Percentiles rank a stretch among this genome's conserved stretches.
Conservation (phyloP, 2,888 invertebrate species). For the Tenodera sinensis region DNA sequence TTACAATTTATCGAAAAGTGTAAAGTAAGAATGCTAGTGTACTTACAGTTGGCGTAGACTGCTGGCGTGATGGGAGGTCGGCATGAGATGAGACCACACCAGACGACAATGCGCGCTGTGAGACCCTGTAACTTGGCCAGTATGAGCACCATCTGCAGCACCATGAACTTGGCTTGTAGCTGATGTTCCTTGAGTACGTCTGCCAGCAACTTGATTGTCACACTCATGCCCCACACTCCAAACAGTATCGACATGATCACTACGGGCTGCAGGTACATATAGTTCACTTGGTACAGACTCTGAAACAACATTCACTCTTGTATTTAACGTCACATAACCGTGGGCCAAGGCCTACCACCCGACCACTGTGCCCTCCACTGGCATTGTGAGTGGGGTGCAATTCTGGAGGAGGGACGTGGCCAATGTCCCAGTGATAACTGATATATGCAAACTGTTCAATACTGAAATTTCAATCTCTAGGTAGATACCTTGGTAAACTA, state of each 20-base stretch:
- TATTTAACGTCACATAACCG: no score
- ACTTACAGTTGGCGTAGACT: constrained; percentile 64
- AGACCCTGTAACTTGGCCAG: constrained; percentile 66
- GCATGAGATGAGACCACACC: constrained; percentile 57
- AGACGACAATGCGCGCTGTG: constrained; percentile 52
- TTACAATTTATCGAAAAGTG: no score
- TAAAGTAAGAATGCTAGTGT: no score
- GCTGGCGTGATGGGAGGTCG: constrained; percentile 60
- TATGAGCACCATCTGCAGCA: constrained; percentile 61
- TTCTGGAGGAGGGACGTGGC: no score
- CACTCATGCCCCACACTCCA: constrained; percentile 66
- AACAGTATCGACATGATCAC: constrained; percentile 61
- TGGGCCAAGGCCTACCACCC: no score
- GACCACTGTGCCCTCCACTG: no score
- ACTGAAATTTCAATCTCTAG: no score
- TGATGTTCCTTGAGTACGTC: constrained; percentile 45
- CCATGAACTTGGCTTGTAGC: constrained; percentile 52
- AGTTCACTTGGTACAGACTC: constrained; percentile 56
- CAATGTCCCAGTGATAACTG: no score
- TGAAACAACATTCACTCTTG: constrained; percentile 40
- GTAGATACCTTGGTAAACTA: no score
- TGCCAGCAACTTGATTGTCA: constrained; percentile 56
- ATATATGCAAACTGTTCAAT: no score
- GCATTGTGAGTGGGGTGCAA: no score
- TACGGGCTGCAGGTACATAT: constrained; percentile 62